Conservation (phyloP, 2,797 vertebrate species). For the Yasuhikotakia modesta region DNA sequence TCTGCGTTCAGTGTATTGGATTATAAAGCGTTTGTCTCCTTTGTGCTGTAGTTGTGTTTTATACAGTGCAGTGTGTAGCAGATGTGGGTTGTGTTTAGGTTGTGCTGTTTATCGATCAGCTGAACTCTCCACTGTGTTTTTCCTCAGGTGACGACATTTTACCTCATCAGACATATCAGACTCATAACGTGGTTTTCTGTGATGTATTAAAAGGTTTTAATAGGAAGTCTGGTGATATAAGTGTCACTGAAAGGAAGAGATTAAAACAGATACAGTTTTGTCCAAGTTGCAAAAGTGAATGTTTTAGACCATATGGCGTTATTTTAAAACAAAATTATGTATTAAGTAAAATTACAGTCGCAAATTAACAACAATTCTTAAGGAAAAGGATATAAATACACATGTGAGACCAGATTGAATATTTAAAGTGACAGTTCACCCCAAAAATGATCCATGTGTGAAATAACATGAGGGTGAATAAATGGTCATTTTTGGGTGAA, state of each 20-base stretch:
- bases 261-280: too few relatives aligned
- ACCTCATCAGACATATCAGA: neutral
- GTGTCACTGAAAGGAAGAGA: neutral
- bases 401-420: too few relatives aligned
- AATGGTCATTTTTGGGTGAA: too few relatives aligned
- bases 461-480: too few relatives aligned
- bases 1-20: neutral
- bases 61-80: neutral
- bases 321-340: too few relatives aligned
- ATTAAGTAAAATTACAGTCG: too few relatives aligned
- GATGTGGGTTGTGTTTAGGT: neutral
- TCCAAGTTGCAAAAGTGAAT: too few relatives aligned
- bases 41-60: neutral
- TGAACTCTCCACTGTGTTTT: neutral
- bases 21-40: neutral
- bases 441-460: too few relatives aligned
- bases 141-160: neutral
- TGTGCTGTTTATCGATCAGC: neutral
- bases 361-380: too few relatives aligned
- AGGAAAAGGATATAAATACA: too few relatives aligned
- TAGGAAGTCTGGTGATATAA: neutral
- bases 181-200: neutral
- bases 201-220: neutral
- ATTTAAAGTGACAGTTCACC: too few relatives aligned
- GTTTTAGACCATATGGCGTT: too few relatives aligned